Conservation (phyloP, 1,140 invertebrate species). For the Bombus breviceps region DNA sequence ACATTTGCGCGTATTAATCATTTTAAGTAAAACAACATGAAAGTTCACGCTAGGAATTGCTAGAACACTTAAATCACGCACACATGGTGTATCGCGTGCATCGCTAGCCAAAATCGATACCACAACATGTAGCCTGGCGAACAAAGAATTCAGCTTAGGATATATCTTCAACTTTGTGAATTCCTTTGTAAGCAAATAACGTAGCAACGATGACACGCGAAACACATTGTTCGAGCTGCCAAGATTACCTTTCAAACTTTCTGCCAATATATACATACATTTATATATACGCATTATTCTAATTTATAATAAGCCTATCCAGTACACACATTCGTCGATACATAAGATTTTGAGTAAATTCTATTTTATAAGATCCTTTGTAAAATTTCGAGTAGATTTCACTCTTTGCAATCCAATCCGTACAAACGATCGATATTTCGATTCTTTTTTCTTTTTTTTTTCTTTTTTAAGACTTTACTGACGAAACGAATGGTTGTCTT, state of each 20-base stretch:
- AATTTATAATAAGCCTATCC: not conserved
- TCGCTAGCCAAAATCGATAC: slow-evolving; percentile 38
- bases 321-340: not conserved
- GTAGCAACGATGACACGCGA: not conserved
- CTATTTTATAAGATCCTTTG: not conserved
- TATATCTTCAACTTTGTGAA: not conserved
- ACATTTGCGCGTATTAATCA: not conserved
- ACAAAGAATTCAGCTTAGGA: no score
- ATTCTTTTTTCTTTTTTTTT: not conserved
- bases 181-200: not conserved
- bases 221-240: not conserved
- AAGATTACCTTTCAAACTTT: not conserved
- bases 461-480: not conserved
- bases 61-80: slow-evolving; percentile 19
- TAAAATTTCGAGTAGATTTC: not conserved
- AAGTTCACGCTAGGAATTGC: not conserved
- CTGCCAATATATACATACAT: not conserved
- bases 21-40: not conserved
- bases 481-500: not conserved
- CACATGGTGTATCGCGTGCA: not conserved
- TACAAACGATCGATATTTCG: not conserved
- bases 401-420: not conserved
- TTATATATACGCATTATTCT: not conserved
- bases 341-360: no score
- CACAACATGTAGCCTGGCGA: slow-evolving; percentile 5